phyloP scores from a whole-genome alignment of 1,140 invertebrate genomes.

The Choristoneura fumiferana region DNA sequence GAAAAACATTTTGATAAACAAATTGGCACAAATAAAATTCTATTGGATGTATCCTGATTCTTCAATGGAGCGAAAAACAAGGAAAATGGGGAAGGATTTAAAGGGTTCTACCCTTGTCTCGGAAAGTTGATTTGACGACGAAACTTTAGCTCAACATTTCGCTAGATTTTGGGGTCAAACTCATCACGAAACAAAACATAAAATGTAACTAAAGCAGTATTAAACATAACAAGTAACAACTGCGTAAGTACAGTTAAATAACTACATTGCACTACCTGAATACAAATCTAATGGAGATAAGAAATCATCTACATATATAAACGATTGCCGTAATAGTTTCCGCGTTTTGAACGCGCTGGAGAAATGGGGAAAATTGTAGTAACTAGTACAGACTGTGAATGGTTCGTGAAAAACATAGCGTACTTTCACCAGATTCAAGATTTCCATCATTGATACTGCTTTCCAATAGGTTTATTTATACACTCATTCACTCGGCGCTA shows the following conservation, averaged over 20 bases:
- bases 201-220: slow-evolving; percentile 23
- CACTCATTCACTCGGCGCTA: slow-evolving; percentile 39
- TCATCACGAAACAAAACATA: slow-evolving; percentile 34
- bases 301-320: slow-evolving; percentile 34
- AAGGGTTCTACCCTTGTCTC: slow-evolving; percentile 5
- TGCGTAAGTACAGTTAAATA: slow-evolving; percentile 38
- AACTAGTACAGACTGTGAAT: slow-evolving; percentile 31
- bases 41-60: slow-evolving; percentile 17
- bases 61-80: no score
- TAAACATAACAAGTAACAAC: slow-evolving; percentile 42
- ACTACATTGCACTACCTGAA: slow-evolving; percentile 38
- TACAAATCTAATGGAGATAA: slow-evolving; percentile 39
- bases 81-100: slow-evolving; percentile 1
- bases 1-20: slow-evolving; percentile 5
- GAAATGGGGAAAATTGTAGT: slow-evolving; percentile 46
- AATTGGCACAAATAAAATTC: slow-evolving; percentile 14
- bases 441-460: slow-evolving; percentile 65
- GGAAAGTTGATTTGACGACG: neutral
- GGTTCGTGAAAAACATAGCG: slow-evolving; percentile 32
- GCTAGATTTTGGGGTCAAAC: slow-evolving; percentile 28
- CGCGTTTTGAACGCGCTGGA: slow-evolving; percentile 33
- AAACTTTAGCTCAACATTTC: slow-evolving; percentile 11
- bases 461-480: slow-evolving; percentile 63
- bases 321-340: slow-evolving; percentile 33
- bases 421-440: slow-evolving; percentile 53